Evolutionary conservation across 2,113 vertebrate species (phyloP).

Genomic region (Myiopsitta monachus): DNA sequence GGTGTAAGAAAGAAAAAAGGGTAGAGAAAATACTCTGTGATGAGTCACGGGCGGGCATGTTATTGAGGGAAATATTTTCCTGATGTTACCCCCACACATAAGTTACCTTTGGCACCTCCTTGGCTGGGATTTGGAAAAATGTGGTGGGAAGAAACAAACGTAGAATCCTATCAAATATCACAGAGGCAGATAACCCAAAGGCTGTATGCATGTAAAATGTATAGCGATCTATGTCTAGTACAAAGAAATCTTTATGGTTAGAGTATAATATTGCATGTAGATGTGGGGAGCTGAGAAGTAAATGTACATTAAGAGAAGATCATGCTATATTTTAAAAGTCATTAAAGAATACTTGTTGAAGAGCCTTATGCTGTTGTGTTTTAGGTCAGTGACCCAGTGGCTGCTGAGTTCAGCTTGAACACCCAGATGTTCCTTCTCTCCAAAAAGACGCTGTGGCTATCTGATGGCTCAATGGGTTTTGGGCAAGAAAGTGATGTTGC

Average conservation of each 20-base stretch:
- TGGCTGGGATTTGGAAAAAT: not conserved
- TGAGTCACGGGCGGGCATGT: not conserved
- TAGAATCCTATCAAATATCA: not conserved
- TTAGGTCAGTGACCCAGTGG: constrained; percentile 95
- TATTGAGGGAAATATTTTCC: not conserved
- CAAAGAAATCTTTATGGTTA: not conserved
- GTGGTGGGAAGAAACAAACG: not conserved
- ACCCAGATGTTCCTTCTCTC: constrained; percentile 92
- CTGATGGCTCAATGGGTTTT: constrained; percentile 92
- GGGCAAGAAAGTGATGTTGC: constrained; percentile 87
- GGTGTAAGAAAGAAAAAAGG: not conserved
- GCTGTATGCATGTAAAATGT: not conserved
- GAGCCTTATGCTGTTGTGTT: not conserved
- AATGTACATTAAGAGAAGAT: not conserved
- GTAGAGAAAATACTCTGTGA: not conserved
- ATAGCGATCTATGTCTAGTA: not conserved
- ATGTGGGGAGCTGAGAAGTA: not conserved
- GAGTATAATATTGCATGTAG: not conserved
- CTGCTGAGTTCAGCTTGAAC: constrained; percentile 92
- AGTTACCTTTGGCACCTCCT: not conserved
- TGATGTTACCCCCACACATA: not conserved
- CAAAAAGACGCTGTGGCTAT: constrained; percentile 89
- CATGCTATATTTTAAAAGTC: not conserved
- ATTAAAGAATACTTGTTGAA: not conserved
- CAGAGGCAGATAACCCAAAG: not conserved